These are phyloP conservation scores for Bothrops jararaca DNA, from an alignment of 2,113 vertebrate genomes.

Conservation along the genomic window DNA sequence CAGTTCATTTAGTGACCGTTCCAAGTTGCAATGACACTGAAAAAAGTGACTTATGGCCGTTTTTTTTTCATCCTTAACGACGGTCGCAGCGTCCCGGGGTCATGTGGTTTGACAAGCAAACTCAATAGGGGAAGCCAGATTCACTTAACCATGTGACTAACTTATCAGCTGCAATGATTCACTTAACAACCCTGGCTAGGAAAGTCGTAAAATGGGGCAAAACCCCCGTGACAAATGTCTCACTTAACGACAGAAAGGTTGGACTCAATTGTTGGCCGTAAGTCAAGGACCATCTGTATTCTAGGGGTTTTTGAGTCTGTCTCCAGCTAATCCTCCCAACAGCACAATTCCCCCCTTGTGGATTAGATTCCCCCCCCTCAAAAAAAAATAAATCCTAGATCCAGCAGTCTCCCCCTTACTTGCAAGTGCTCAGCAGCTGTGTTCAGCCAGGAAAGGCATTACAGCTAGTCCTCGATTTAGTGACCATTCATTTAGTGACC, in stretches of 20 bases:
- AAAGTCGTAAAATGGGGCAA: background rate
- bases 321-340: background rate
- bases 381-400: background rate
- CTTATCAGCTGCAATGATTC: too few relatives aligned
- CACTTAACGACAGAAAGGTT: background rate
- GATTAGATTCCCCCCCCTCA: background rate
- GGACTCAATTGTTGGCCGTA: background rate
- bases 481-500: background rate
- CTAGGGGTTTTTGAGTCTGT: background rate
- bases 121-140: too few relatives aligned
- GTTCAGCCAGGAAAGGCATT: background rate
- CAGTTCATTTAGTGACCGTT: background rate
- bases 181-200: too few relatives aligned
- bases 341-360: background rate
- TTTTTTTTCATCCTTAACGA: background rate
- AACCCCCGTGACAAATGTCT: background rate
- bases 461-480: background rate
- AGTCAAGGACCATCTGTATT: background rate
- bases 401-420: background rate
- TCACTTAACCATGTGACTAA: too few relatives aligned
- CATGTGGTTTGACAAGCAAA: too few relatives aligned
- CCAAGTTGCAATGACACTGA: rapidly evolving
- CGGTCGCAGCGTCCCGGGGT: background rate
- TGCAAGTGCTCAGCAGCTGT: background rate
- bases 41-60: background rate